phyloP scores from a whole-genome alignment of 2,888 invertebrate genomes.

The Allacma fusca region DNA sequence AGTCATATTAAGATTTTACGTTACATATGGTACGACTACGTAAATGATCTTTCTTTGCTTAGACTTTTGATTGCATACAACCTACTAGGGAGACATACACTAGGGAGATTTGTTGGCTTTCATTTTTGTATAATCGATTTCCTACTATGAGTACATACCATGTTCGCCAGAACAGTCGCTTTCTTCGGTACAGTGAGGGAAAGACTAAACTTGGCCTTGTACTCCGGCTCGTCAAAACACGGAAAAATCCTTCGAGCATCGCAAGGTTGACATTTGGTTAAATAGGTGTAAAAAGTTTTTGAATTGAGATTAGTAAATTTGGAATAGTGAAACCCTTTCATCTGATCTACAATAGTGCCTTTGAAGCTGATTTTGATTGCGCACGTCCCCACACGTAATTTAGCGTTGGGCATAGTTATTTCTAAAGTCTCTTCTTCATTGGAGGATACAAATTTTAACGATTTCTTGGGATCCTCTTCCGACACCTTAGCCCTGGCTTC shows the following conservation, averaged over 20 bases:
- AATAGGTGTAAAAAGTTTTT: slow-evolving; percentile 15
- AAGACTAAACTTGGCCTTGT: slow-evolving; percentile 12
- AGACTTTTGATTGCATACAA: no score
- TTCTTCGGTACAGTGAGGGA: slow-evolving; percentile 18
- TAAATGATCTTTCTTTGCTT: no score
- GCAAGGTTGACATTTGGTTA: slow-evolving; percentile 33
- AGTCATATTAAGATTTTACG: no score
- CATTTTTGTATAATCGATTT: no score
- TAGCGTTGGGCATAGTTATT: no score
- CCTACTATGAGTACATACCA: no score
- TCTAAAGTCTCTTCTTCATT: slow-evolving; percentile 4
- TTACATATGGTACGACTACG: no score
- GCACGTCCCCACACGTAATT: background rate
- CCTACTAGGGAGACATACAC: no score
- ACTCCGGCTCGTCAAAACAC: slow-evolving; percentile 33
- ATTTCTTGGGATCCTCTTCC: background rate
- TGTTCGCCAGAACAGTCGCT: slow-evolving; percentile 13
- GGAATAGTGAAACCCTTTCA: slow-evolving; percentile 36
- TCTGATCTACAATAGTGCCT: slow-evolving; percentile 18
- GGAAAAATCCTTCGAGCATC: slow-evolving; percentile 29
- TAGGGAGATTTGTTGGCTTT: no score
- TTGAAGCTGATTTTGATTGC: slow-evolving; percentile 16
- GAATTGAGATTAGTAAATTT: background rate
- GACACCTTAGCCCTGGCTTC: background rate
- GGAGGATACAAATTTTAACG: slow-evolving; percentile 1